A percentile compares a stretch with the other conserved stretches of the same genome.
These are phyloP conservation scores for Lagria hirta DNA, from an alignment of 2,888 invertebrate species.

Conservation along the genomic window DNA sequence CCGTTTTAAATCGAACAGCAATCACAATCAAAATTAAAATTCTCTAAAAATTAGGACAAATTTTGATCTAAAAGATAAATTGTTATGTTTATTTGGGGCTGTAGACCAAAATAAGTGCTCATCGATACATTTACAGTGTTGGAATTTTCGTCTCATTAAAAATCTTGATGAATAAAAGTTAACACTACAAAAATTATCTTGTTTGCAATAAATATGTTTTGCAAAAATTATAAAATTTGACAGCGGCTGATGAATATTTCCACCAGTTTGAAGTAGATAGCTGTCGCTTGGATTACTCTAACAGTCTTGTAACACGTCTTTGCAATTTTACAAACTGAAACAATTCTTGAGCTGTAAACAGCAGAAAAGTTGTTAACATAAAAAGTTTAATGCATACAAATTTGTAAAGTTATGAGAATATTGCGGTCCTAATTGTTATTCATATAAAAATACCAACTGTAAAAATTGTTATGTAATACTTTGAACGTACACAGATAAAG, in stretches of 20 bases:
- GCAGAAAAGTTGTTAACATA: background rate
- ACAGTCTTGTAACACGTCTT: background rate
- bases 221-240: no score
- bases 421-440: slow-evolving; percentile 21
- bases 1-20: no score
- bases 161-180: no score
- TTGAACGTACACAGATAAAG: slow-evolving; percentile 30
- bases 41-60: no score
- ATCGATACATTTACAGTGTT: no score
- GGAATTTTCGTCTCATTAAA: no score
- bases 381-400: slow-evolving; percentile 19
- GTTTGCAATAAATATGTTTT: no score
- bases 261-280: background rate
- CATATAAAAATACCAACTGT: slow-evolving; percentile 17
- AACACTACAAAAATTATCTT: no score
- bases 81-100: no score
- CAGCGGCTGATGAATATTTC: background rate
- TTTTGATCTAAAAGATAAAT: no score
- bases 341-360: background rate
- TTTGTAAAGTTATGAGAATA: slow-evolving; percentile 16
- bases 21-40: no score
- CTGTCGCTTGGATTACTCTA: background rate
- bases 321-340: background rate
- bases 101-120: no score
- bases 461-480: slow-evolving; percentile 34